Base-by-base conservation (phyloP, 2,888 invertebrate genomes). In the Drosophila neonasuta region DNA sequence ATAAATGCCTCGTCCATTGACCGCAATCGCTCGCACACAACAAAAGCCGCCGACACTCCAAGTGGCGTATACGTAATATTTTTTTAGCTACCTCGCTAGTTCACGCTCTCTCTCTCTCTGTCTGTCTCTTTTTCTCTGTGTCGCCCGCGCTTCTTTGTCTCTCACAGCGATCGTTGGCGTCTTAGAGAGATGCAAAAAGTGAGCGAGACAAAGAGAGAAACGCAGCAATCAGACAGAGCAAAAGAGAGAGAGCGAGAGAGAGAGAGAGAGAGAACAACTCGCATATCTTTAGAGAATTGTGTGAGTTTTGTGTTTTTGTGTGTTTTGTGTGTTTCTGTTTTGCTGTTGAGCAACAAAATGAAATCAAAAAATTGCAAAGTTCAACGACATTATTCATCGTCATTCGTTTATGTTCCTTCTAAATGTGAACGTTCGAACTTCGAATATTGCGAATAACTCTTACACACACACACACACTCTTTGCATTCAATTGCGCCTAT, bases 51-150 rank as follows among this genome's bases (percentile, higher is more conserved):
- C 67, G 68, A 29, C 58, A 63, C 67, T 62, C 56, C 57, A 75
- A 20, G 58, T 55, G 66, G 65, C 75, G 77, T 76, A 77, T 76
- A 74, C 75, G 75, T 74, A 76, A 77, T 70, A 73, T 52, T 50
- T 45, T 57, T 41, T 36, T 68, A 68, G 58, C 58, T 52, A 36
- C n/a, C 41, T 41, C 52, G 13, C 67, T 49, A 17, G 20, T 50
- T 50, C 36, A 29, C 52, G 45, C 36, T 51, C 36, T 24, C 39
- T n/a, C 29, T 10, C 56, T 8, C 52, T 10, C 41, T 24, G 4
- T 9, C 15, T 15, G 20, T 11, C 36, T 34, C 52, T 30, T 15
- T 15, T 15, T 15, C 15, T n/a, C 50, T 34, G 30, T 20, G 10
- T 17, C 17, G 7, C 10, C 32, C 34, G 11, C 34, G 9, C 45